Evolutionary conservation across 2,888 invertebrate genomes (phyloP), one percentile per base, ranked within the genome.

Genomic region (Myathropa florea): DNA sequence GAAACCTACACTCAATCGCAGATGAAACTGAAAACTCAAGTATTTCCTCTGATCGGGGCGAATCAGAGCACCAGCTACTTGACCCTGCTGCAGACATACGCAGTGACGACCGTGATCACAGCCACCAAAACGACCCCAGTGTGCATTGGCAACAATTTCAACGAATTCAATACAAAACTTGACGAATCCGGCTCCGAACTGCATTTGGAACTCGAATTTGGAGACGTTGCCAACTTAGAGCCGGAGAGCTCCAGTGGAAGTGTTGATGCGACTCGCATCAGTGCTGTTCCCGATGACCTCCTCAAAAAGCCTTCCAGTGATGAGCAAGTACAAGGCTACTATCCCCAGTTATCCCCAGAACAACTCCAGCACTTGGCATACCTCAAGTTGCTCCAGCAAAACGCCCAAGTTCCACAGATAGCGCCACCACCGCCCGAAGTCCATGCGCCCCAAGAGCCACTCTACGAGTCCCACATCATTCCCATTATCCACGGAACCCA

Each of bases 1-100:
- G 97, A 98, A 93, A 97, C 97, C 3, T 98, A 97, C 93, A 97
- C 97, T 89, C 97, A 98, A 4, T 97, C 97, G 0, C 97, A 98
- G 92, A 94, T 96, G 10, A 95, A 97, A 94, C 93, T 97, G 21
- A 97, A 97, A 92, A 98, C 98, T 0, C 97, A 98, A 91, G 95
- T 98, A 83, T 93, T 98, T 70, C 98, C 98, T 0, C 95, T 98
- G 0, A 94, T 97, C 53, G 94, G 95, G 87, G 95, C 95, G 82
- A 95, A 95, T 18, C 95, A 95, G 82, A 95, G 97, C 88, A 97
- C 97, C 0, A 95, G 95, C 68, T 95, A 95, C 83, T 93, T 97
- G 89, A 98, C 98, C 0, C 94, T 98, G 65, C 96, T 97, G 2
- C 98, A 98, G 93, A 97, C 98, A 0, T 98, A 97, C 92, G 95